phyloP scores from a whole-genome alignment of 2,888 invertebrate species.

The Sesia bembeciformis region DNA sequence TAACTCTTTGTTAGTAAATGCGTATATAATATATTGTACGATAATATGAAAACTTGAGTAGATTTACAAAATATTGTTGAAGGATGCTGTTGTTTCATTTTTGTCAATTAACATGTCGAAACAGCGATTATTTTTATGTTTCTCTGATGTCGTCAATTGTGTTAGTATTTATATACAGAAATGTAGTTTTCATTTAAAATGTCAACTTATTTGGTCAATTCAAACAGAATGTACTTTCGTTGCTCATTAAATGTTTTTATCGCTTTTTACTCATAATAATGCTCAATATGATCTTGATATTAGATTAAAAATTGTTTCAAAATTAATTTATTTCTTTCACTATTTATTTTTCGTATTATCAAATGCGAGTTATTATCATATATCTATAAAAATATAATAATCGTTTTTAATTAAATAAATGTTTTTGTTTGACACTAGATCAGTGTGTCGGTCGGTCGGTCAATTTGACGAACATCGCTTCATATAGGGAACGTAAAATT shows the following conservation, averaged over 20 bases:
- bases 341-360: not conserved
- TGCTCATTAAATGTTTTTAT: constrained; percentile 46
- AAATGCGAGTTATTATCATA: not conserved
- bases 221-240: constrained; percentile 51
- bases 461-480: not conserved
- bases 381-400: too few species aligned
- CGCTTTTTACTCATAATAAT: constrained; percentile 66
- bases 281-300: constrained; percentile 70
- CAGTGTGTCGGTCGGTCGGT: too few species aligned
- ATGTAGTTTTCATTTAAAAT: constrained; percentile 23
- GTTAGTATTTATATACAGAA: constrained; percentile 27
- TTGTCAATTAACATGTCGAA: constrained; percentile 63
- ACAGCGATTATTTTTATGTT: constrained; percentile 40
- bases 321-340: not conserved
- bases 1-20: constrained; percentile 50
- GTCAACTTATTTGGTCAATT: constrained; percentile 66
- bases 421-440: too few species aligned
- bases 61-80: constrained; percentile 55
- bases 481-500: not conserved
- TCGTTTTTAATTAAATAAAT: too few species aligned
- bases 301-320: constrained; percentile 18
- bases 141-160: constrained; percentile 57
- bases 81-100: constrained; percentile 55
- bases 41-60: constrained; percentile 25
- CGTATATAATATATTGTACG: constrained; percentile 33